These are phyloP conservation scores for Sebastes goodei DNA, from an alignment of 2,797 vertebrate genomes.

Conservation along the genomic window DNA sequence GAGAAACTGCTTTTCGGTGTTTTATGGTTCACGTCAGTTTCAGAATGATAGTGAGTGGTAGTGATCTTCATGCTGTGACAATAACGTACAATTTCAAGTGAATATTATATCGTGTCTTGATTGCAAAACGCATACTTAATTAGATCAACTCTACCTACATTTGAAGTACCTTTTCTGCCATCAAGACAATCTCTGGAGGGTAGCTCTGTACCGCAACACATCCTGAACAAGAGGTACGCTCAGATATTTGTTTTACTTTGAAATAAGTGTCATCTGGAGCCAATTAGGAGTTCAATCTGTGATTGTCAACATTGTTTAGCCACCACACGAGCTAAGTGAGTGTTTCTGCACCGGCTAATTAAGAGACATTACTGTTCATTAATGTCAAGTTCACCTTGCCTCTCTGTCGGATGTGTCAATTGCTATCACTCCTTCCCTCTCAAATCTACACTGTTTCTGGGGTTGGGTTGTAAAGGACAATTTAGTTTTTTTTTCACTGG, in stretches of 20 bases:
- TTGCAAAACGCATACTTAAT: slow-evolving; percentile 49
- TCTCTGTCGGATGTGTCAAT: slow-evolving; percentile 66
- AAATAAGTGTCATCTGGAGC: slow-evolving; percentile 56
- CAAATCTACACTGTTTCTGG: slow-evolving; percentile 30
- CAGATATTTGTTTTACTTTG: slow-evolving; percentile 47
- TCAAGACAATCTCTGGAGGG: slow-evolving; percentile 66
- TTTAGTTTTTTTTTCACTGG: slow-evolving; percentile 9
- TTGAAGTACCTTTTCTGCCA: slow-evolving; percentile 53
- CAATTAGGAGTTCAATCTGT: slow-evolving; percentile 64
- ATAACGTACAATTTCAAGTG: slow-evolving; percentile 64
- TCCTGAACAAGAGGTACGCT: slow-evolving; percentile 31
- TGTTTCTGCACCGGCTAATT: slow-evolving; percentile 65
- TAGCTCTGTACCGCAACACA: slow-evolving; percentile 23
- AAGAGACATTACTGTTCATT: slow-evolving; percentile 72
- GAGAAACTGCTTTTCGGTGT: slow-evolving; percentile 55
- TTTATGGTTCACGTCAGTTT: slow-evolving; percentile 49
- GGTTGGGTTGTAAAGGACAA: slow-evolving; percentile 42
- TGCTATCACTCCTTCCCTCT: slow-evolving; percentile 42
- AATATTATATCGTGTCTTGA: slow-evolving; percentile 64
- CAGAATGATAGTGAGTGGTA: slow-evolving; percentile 57
- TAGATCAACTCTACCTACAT: slow-evolving; percentile 42
- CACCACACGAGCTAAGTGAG: slow-evolving; percentile 53
- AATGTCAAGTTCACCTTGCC: slow-evolving; percentile 75
- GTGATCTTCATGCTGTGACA: slow-evolving; percentile 74
- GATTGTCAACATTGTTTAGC: slow-evolving; percentile 70